Base-by-base conservation (phyloP, 1,140 invertebrate species). In the Lordiphosa clarofinis region DNA sequence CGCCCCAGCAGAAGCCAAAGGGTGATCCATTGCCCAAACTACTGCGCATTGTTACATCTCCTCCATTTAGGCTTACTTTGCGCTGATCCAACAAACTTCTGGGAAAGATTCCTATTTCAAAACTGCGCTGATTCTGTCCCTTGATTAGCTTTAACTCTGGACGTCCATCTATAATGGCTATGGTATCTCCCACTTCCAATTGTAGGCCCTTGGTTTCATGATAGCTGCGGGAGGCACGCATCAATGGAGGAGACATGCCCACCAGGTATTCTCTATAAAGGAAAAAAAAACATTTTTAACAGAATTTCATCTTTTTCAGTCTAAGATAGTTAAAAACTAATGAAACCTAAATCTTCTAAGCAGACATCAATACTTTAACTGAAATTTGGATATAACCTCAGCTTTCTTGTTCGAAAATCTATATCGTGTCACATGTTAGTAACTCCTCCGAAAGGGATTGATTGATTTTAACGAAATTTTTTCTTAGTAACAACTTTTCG, bases 121-220 rank as follows among this genome's bases (percentile, higher is more conserved):
- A 95, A 0, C 96, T 97, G 49, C 95, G 90, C 88, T 96, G 95
- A 89, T 98, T 98, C 89, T 99, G 98, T 9, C 97, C 96, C 89
- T 96, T 97, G 95, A 98, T 99, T 93, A 96, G 98, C 87, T 97
- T 97, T 73, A 96, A 91, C 69, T 99, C 97, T 0, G 96, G 91
- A 13, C 92, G 89, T n/a, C 96, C 97, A 78, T 99, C 96, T 63
- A 99, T 95, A 12, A 99, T 93, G 13, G 95, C 94, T 43, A 99
- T 95, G n/a, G 93, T 91, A 89, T 99, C 97, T 0, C 95, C 96
- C 2, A 92, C 90, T 55, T 96, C 93, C 33, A 98, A 92, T 10
- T 91, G 90, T 88, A 99, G 91, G 78, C 94, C 95, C 13, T 92
- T 93, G 46, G 92, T 87, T 59, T 93, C 93, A 46, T 95, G 93